Evolutionary conservation across 2,888 invertebrate genomes (phyloP), one percentile per base, ranked within the genome.

Genomic region (Liopterus haemorrhoidalis): DNA sequence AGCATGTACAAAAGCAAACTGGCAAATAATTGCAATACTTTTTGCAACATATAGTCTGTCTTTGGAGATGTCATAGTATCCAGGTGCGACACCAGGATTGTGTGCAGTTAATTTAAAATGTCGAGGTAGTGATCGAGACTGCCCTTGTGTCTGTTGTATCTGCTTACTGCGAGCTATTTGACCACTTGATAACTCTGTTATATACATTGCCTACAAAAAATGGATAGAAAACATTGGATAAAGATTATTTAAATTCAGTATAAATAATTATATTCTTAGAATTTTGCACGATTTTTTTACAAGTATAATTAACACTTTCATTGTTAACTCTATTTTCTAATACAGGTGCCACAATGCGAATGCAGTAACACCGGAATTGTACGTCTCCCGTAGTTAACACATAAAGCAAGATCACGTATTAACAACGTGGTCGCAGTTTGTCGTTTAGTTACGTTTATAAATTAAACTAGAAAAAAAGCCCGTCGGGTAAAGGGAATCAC

Each of bases 41-140:
- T 97, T 97, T 57, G 93, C 87, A 62, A 95, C 96, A 72, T 83
- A 92, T 53, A 99, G 76, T 69, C 86, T 86, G 73, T 97, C 96
- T 75, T 91, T 91, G 67, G 84, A 79, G 61, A 89, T 82, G 70
- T 96, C 94, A 70, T 92, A 97, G 65, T 90, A 90, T 57, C 84
- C 85, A 57, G 86, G 75, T 48, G 88, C 86, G 5, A 86, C 82
- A 47, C 81, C 79, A 12, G 83, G 78, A 49, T 79, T 77, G 61
- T 85, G 85, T 4, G 83, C 81, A 22, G 84, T 78, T 48, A 92
- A 74, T 70, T 91, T 91, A 63, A 92, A 92, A 60, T 92, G 91
- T 48, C 92, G 76, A 4, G 93, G 92, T 49, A 93, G 71, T 3
- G 92, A 92, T 55, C 90, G 76, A 36, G 90, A 89, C 51, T 85